Percentiles rank a stretch among this genome's conserved stretches.
Evolutionary conservation across 2,113 vertebrate species (phyloP).

Genomic region (Murina feae): DNA sequence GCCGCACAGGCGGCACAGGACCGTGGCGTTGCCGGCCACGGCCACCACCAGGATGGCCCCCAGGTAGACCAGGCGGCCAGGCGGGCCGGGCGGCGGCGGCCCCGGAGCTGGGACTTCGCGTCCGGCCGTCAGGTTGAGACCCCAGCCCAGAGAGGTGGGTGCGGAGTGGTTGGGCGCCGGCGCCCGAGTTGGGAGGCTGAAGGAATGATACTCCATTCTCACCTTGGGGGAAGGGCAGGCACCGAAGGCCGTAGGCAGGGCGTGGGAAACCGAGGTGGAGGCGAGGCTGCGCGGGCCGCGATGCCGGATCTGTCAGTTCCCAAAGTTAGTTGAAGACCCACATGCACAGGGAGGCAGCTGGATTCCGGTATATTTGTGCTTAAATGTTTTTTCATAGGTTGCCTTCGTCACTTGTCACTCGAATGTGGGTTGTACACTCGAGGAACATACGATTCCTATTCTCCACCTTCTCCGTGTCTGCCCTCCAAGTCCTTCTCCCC

Average conservation of each 20-base stretch:
- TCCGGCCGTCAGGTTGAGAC: constrained; percentile 57
- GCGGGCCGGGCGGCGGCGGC: neutral
- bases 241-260: neutral
- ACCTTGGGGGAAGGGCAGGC: neutral
- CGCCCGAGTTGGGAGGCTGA: neutral
- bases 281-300: neutral
- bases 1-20: constrained; percentile 70
- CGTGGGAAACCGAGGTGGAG: neutral
- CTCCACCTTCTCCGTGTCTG: constrained; percentile 45
- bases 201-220: constrained; percentile 65
- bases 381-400: constrained; percentile 38
- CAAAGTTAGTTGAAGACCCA: constrained; percentile 63
- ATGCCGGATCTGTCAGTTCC: neutral
- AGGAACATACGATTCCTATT: constrained; percentile 51
- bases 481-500: neutral
- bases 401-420: constrained; percentile 65
- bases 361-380: neutral
- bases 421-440: constrained; percentile 66
- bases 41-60: constrained; percentile 67
- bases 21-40: constrained; percentile 72
- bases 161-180: constrained; percentile 53
- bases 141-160: constrained; percentile 16
- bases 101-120: neutral
- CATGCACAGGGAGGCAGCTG: neutral
- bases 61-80: constrained; percentile 40